These are phyloP conservation scores for Harlomillsia oculata DNA, from an alignment of 1,140 invertebrate genomes.

Conservation along the genomic window DNA sequence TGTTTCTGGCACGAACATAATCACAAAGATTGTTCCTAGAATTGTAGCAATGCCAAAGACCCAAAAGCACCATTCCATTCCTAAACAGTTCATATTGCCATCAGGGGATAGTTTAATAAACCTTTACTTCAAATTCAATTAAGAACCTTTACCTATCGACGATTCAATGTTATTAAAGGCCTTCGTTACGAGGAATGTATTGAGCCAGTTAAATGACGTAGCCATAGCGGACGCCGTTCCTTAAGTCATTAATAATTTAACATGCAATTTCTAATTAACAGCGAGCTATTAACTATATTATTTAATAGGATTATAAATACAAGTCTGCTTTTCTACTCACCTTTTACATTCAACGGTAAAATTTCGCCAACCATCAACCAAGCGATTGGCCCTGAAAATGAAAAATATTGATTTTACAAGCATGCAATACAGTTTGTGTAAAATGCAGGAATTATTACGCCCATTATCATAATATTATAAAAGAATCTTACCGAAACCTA, in stretches of 20 bases:
- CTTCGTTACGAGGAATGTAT: conserved; percentile 48
- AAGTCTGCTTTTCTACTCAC: no score
- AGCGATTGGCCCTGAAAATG: conserved; percentile 52
- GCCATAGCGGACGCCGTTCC: conserved; percentile 52
- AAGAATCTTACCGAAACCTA: conserved; percentile 44
- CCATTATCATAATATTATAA: conserved; percentile 44
- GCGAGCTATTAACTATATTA: no score
- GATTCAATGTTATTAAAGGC: conserved; percentile 40
- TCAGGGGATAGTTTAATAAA: neutral
- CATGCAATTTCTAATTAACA: no score
- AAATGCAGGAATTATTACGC: conserved; percentile 40
- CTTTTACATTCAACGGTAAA: conserved; percentile 18
- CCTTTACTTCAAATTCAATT: no score
- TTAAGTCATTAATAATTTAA: conserved; percentile 8
- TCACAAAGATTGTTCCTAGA: conserved; percentile 12
- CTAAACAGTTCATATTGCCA: neutral
- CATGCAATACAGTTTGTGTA: conserved; percentile 28
- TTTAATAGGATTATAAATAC: no score
- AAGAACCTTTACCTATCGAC: neutral
- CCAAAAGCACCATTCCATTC: conserved; percentile 27
- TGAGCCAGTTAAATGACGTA: conserved; percentile 46
- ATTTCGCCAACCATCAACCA: conserved; percentile 49
- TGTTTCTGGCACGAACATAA: conserved; percentile 24
- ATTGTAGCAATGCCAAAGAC: conserved; percentile 18
- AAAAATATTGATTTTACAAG: conserved; percentile 38